A percentile compares a stretch with the other conserved stretches of the same genome.
These are phyloP conservation scores for Sphaerodactylus townsendi DNA, from an alignment of 2,113 vertebrate species.

Conservation along the genomic window DNA sequence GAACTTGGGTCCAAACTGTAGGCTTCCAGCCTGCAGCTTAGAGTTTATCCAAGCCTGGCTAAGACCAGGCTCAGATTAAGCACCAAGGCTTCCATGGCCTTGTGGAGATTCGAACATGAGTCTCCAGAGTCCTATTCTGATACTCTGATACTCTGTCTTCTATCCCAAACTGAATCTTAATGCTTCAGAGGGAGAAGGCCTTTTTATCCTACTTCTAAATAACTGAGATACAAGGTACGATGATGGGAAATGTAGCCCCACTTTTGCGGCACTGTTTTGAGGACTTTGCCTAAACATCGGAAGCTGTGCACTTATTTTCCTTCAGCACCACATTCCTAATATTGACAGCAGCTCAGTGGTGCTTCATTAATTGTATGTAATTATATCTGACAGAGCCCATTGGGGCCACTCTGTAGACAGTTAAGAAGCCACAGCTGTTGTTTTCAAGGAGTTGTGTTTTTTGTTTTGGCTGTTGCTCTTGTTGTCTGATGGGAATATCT, in stretches of 20 bases:
- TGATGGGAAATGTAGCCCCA: background rate
- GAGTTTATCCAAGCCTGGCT: too few species aligned
- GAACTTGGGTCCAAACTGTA: too few species aligned
- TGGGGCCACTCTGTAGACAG: background rate
- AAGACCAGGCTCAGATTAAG: too few species aligned
- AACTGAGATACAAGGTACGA: background rate
- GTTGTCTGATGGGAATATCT: background rate
- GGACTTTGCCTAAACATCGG: background rate
- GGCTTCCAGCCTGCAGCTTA: too few species aligned
- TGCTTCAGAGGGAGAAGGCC: background rate
- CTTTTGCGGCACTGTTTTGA: background rate
- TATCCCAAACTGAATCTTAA: too few species aligned
- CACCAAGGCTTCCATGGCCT: too few species aligned
- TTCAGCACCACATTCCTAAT: background rate
- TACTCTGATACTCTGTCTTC: too few species aligned
- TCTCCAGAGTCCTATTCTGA: too few species aligned
- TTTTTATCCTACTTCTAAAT: background rate
- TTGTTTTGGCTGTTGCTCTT: background rate
- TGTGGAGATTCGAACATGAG: too few species aligned
- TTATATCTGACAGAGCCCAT: background rate
- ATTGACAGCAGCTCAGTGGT: background rate
- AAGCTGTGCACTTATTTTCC: background rate
- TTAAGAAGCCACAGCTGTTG: constrained; percentile 5
- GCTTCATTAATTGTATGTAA: constrained; percentile 21
- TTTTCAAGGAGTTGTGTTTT: background rate